These are phyloP conservation scores for Dynastes grantii DNA, from an alignment of 2,888 invertebrate species.

Conservation along the genomic window DNA sequence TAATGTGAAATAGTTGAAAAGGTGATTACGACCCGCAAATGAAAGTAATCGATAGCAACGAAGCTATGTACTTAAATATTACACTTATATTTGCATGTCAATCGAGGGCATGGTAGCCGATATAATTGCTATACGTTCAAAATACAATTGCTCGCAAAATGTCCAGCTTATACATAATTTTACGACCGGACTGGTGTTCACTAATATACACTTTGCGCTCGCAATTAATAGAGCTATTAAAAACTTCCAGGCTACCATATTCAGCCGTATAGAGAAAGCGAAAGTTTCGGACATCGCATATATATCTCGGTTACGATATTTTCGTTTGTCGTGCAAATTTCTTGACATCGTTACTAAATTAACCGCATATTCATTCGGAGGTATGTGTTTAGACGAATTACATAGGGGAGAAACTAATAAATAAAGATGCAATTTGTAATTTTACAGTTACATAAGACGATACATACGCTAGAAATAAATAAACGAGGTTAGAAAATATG, in stretches of 20 bases:
- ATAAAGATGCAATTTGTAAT: neutral
- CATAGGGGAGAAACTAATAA: neutral
- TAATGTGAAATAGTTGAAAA: too few species aligned
- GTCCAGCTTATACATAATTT: neutral
- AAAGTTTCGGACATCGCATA: slow-evolving; percentile 12
- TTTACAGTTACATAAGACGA: too few species aligned
- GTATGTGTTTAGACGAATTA: neutral
- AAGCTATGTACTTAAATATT: neutral
- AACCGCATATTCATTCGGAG: neutral
- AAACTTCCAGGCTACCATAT: slow-evolving; percentile 12
- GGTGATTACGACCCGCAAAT: too few species aligned
- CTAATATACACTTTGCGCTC: neutral
- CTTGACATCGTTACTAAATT: slow-evolving; percentile 26
- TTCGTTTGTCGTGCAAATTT: slow-evolving; percentile 12
- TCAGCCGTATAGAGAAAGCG: slow-evolving; percentile 34
- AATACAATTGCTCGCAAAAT: slow-evolving; percentile 1
- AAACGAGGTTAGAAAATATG: neutral
- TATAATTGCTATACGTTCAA: slow-evolving; percentile 7
- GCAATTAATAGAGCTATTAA: slow-evolving; percentile 28
- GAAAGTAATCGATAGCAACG: too few species aligned
- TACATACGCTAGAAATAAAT: neutral
- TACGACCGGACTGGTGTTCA: slow-evolving; percentile 2
- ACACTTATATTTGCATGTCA: neutral
- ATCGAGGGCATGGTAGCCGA: neutral
- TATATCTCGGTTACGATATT: neutral